Evolutionary conservation across 1,140 invertebrate genomes (phyloP).

Genomic region (Euschistus heros): DNA sequence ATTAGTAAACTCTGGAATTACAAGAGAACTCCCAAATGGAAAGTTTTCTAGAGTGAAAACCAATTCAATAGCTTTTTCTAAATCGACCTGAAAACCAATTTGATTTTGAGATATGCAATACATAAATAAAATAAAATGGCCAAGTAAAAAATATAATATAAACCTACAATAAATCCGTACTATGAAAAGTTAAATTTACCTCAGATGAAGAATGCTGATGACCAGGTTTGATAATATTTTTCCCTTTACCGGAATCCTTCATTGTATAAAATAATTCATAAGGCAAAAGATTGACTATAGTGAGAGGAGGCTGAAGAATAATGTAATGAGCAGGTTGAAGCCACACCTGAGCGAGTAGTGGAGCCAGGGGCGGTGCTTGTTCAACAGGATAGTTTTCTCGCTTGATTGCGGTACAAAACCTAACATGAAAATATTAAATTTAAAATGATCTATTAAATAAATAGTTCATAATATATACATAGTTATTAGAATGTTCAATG

Average conservation of each 20-base stretch:
- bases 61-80: constrained; percentile 57
- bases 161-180: neutral
- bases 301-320: constrained; percentile 69
- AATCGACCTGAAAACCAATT: constrained; percentile 46
- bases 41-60: constrained; percentile 73
- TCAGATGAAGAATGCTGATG: constrained; percentile 29
- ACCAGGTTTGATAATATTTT: constrained; percentile 44
- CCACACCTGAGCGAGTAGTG: constrained; percentile 27
- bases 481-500: too few relatives aligned
- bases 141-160: neutral
- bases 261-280: constrained; percentile 52
- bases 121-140: neutral
- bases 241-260: constrained; percentile 36
- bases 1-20: constrained; percentile 36
- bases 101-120: neutral
- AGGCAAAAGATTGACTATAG: constrained; percentile 65
- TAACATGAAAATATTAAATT: constrained; percentile 31
- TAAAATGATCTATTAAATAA: neutral
- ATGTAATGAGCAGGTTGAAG: constrained; percentile 75
- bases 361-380: constrained; percentile 31
- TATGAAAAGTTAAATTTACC: constrained; percentile 23
- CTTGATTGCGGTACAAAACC: constrained; percentile 67
- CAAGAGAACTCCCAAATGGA: constrained; percentile 50
- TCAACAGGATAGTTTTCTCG: constrained; percentile 71
- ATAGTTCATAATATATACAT: neutral